These are phyloP conservation scores for Rhopilema esculentum DNA, from an alignment of 30 jellyfish, hydroid and myxozoan genomes.

Conservation along the genomic window DNA sequence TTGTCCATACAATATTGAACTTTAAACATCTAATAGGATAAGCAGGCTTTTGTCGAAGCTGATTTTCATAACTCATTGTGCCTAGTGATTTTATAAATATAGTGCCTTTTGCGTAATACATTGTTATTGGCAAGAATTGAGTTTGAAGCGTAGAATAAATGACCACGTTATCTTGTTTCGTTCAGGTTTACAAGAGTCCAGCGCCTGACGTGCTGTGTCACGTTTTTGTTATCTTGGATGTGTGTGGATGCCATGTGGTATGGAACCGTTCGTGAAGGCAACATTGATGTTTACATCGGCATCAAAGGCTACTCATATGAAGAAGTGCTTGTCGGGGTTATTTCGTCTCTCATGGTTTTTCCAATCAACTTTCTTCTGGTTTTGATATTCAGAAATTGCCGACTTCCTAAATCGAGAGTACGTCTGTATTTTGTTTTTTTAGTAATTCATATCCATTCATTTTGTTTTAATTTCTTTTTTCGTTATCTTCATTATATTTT, in stretches of 20 bases:
- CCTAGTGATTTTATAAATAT: too few species aligned
- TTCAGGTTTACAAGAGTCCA: constrained; percentile 92
- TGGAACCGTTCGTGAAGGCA: constrained; percentile 84
- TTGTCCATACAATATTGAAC: too few species aligned
- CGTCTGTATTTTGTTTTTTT: constrained; percentile 1
- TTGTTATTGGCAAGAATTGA: too few species aligned
- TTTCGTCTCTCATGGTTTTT: constrained; percentile 89
- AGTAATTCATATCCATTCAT: background rate
- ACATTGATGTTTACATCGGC: constrained; percentile 86
- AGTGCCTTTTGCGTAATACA: too few species aligned
- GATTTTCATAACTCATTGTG: too few species aligned
- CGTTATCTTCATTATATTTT: too few species aligned
- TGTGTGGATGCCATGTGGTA: constrained; percentile 97
- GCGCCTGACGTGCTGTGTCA: constrained; percentile 88
- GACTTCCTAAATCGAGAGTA: constrained; percentile 75
- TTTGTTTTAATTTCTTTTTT: background rate
- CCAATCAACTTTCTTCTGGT: constrained; percentile 82
- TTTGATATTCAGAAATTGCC: constrained; percentile 79
- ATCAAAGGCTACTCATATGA: constrained; percentile 85
- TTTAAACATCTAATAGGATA: too few species aligned
- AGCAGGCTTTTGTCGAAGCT: too few species aligned
- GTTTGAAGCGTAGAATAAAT: too few species aligned
- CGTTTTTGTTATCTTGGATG: constrained; percentile 92
- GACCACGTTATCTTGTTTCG: background rate
- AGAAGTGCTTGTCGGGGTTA: constrained; percentile 90